Evolutionary conservation across 2,888 invertebrate species (phyloP).

Genomic region (Mycalesis mineus): DNA sequence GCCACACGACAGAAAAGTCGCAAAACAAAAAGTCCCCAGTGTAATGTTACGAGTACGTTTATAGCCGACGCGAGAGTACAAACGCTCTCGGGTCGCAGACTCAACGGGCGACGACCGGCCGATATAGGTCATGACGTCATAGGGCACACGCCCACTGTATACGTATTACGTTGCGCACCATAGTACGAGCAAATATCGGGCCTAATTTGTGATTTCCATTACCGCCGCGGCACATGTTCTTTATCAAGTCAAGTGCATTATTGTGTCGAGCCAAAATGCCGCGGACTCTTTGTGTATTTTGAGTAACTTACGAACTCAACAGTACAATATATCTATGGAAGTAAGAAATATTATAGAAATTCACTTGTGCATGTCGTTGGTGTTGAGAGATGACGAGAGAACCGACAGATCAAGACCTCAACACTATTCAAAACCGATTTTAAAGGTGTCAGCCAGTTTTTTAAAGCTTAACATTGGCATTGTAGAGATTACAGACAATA

Average conservation of each 20-base stretch:
- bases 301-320: too few species aligned
- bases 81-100: constrained; percentile 4
- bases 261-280: neutral
- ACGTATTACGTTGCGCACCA: constrained; percentile 4
- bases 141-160: constrained; percentile 27
- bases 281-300: neutral
- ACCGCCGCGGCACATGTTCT: neutral
- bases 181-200: constrained; percentile 12
- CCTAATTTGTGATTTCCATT: constrained; percentile 11
- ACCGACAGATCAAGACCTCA: too few species aligned
- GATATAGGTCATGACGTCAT: constrained; percentile 36
- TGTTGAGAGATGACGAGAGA: too few species aligned
- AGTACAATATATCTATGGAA: too few species aligned
- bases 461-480: too few species aligned
- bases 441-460: too few species aligned
- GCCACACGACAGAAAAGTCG: neutral
- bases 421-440: too few species aligned
- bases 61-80: neutral
- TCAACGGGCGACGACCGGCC: constrained; percentile 28
- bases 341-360: too few species aligned
- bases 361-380: too few species aligned
- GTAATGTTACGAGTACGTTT: neutral
- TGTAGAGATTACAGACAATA: too few species aligned
- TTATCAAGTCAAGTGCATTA: constrained; percentile 2
- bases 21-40: neutral